A percentile compares a stretch with the other conserved stretches of the same genome.
Evolutionary conservation across 1,140 invertebrate genomes (phyloP).

Genomic region (Drosophila suzukii): DNA sequence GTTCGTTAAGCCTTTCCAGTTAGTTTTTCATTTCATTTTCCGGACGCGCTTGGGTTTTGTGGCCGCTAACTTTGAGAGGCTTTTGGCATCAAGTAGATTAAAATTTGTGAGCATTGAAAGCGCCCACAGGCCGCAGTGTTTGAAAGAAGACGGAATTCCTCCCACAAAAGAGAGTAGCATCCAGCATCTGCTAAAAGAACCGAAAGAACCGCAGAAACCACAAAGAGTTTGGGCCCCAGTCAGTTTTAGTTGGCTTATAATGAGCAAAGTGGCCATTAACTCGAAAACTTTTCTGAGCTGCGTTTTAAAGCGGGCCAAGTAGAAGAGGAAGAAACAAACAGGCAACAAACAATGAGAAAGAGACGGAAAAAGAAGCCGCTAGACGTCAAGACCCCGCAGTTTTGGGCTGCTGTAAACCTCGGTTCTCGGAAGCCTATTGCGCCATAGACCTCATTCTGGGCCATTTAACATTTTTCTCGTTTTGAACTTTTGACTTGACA

Average conservation of each 20-base stretch:
- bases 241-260: slow-evolving; percentile 76
- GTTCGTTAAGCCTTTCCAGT: neutral
- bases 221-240: slow-evolving; percentile 67
- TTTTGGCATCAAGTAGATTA: slow-evolving; percentile 65
- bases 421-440: slow-evolving; percentile 69
- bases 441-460: slow-evolving; percentile 65
- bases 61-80: slow-evolving; percentile 46
- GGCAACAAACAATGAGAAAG: neutral
- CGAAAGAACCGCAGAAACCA: slow-evolving; percentile 59
- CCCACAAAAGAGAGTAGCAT: slow-evolving; percentile 8
- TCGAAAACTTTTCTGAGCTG: slow-evolving; percentile 66
- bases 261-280: slow-evolving; percentile 77
- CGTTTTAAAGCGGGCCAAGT: slow-evolving; percentile 53
- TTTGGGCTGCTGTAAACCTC: slow-evolving; percentile 50
- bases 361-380: slow-evolving; percentile 28
- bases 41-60: slow-evolving; percentile 16
- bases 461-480: slow-evolving; percentile 51
- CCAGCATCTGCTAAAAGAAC: slow-evolving; percentile 25
- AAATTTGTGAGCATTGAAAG: slow-evolving; percentile 65
- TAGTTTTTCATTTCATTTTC: slow-evolving; percentile 22
- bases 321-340: slow-evolving; percentile 6
- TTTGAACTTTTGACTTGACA: slow-evolving; percentile 75
- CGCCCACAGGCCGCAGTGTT: slow-evolving; percentile 35
- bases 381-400: slow-evolving; percentile 49
- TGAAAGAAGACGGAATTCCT: slow-evolving; percentile 1